phyloP scores from a whole-genome alignment of 2,888 invertebrate species.

The Sarcophaga carnaria region DNA sequence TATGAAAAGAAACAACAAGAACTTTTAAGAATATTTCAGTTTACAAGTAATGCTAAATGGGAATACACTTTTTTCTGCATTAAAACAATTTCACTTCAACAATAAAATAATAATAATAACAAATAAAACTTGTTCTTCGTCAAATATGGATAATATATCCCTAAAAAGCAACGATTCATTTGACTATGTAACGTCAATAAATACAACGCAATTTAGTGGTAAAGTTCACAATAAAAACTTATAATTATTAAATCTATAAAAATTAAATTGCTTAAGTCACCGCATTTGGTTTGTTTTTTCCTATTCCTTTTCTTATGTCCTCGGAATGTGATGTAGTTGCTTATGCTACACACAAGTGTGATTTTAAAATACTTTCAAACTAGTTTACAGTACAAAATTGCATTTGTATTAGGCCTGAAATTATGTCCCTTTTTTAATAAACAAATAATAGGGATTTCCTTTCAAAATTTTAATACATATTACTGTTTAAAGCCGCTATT shows the following conservation, averaged over 20 bases:
- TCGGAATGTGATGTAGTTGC: too few species aligned
- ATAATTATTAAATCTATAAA: too few species aligned
- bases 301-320: too few species aligned
- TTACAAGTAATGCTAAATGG: constrained; percentile 30
- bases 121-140: neutral
- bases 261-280: too few species aligned
- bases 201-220: constrained; percentile 65
- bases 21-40: constrained; percentile 49
- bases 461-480: too few species aligned
- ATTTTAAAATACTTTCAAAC: too few species aligned
- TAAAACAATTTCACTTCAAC: neutral
- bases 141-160: constrained; percentile 64
- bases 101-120: neutral
- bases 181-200: constrained; percentile 52
- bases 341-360: too few species aligned
- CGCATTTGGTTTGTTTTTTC: too few species aligned
- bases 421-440: neutral
- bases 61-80: neutral
- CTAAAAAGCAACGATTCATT: constrained; percentile 63
- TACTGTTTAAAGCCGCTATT: neutral
- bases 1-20: neutral
- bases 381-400: too few species aligned
- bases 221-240: constrained; percentile 17
- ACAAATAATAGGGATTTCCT: neutral
- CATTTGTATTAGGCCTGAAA: too few species aligned